A percentile compares a stretch with the other conserved stretches of the same genome.
Evolutionary conservation across 2,113 vertebrate genomes (phyloP).

Genomic region (Muntiacus reevesi): DNA sequence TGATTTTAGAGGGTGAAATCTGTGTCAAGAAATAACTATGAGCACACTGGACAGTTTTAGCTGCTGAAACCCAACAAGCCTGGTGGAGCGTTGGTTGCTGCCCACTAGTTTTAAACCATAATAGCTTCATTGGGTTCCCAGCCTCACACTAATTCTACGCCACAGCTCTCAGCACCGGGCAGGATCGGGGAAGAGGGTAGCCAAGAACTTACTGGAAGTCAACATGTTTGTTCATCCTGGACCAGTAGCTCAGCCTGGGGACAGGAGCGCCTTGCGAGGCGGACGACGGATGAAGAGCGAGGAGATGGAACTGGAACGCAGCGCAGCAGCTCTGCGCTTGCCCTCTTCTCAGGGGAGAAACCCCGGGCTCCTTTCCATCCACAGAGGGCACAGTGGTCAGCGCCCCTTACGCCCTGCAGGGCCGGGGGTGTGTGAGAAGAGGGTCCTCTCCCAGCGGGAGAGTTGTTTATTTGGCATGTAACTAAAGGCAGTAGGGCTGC

Average conservation of each 20-base stretch:
- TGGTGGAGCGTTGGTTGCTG: neutral
- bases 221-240: constrained; percentile 67
- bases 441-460: neutral
- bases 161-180: neutral
- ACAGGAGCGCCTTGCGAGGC: neutral
- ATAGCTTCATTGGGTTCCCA: neutral
- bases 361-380: neutral
- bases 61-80: constrained; percentile 5
- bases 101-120: neutral
- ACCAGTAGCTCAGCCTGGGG: neutral
- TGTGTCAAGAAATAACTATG: constrained; percentile 34
- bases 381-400: neutral
- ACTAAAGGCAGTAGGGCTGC: neutral
- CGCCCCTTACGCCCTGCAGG: fast-evolving
- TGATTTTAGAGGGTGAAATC: neutral
- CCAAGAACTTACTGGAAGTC: constrained; percentile 64
- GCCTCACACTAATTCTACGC: constrained; percentile 20
- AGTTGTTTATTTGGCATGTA: constrained; percentile 9
- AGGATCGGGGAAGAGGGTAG: neutral
- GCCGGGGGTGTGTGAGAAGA: neutral
- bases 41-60: neutral
- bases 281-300: neutral
- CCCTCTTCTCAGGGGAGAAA: neutral
- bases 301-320: fast-evolving
- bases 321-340: fast-evolving